Conservation (phyloP, 2,797 vertebrate species). For the Heliangelus exortis region DNA sequence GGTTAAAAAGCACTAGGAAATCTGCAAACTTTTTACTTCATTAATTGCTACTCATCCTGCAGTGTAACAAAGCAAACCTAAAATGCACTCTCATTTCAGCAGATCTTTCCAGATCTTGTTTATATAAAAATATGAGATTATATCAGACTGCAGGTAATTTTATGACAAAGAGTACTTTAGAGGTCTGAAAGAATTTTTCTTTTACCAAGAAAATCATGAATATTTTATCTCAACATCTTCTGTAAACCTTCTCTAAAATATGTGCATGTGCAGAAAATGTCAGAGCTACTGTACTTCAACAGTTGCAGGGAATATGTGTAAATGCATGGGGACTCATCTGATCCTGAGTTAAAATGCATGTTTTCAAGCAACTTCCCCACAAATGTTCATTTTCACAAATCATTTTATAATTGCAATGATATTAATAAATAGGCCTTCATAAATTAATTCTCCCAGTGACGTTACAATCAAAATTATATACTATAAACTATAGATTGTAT, state of each 20-base stretch:
- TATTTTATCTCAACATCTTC: conserved; percentile 73
- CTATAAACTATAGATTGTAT: not conserved
- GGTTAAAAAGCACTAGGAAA: conserved; percentile 65
- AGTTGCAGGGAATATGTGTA: conserved; percentile 20
- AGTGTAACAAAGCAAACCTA: conserved; percentile 46
- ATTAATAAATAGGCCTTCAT: not conserved
- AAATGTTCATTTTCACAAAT: not conserved
- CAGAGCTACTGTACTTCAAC: conserved; percentile 64
- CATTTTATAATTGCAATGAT: not conserved
- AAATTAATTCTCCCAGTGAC: not conserved
- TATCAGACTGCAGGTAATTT: conserved; percentile 51
- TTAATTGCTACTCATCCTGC: conserved; percentile 68
- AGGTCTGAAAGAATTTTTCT: conserved; percentile 41
- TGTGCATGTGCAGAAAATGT: conserved; percentile 60
- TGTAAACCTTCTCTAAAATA: conserved; percentile 68
- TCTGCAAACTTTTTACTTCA: conserved; percentile 38
- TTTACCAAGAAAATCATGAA: conserved; percentile 63
- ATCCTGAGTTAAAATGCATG: conserved; percentile 9
- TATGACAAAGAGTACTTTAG: conserved; percentile 59
- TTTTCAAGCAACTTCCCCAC: not conserved
- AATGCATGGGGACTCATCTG: not conserved
- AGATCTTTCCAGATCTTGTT: conserved; percentile 49
- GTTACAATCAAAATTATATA: not conserved
- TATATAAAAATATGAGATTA: conserved; percentile 37
- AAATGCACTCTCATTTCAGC: conserved; percentile 61